Base-by-base conservation (phyloP, 2,113 vertebrate species). In the Cercocebus atys region DNA sequence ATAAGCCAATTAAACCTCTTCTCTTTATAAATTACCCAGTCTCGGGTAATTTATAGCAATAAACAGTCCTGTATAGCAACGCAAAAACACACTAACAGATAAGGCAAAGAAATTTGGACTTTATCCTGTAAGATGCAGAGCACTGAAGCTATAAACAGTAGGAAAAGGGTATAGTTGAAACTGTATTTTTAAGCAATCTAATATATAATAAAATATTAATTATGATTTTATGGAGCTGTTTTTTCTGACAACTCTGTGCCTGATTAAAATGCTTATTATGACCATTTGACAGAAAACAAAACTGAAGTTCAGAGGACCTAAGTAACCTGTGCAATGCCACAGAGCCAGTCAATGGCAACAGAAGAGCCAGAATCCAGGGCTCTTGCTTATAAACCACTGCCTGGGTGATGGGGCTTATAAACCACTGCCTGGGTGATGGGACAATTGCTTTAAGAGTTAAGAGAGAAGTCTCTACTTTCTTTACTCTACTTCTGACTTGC, bases 181-280 rank as follows among this genome's bases (percentile, higher is more conserved):
- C 22, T 50, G 52, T 32, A 86, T 92, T 96, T 94, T 89, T 80
- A 96, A 93, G 30, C 23, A 90, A 94, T n/a, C 27, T 82, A 96
- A 87, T 52, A 78, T 47, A 87, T 82, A 87, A 72, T 23, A 95
- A 93, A 93, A 92, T 83, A 80, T 55, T 93, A 93, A 78, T 68
- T 61, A 61, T 83, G 50, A 72, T 52, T 96, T 96, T 89, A 90
- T 76, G 66, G 52, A 47, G 12, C 16, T 93, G 2, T 70, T 50
- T 84, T 84, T 81, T 73, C 84, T 43, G 32, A 16, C 38, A 90
- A 76, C 22, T 82, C 70, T 52, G 32, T 78, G 18, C 64, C 70
- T 78, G 22, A 83, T 68, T 96, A 80, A 97, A 95, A 91, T 78
- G 61, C 17, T 96, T 95, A 88, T 70, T 90, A 92, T 81, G 30